Base-by-base conservation (phyloP, 1,140 invertebrate genomes). In the Drosophila ananassae region DNA sequence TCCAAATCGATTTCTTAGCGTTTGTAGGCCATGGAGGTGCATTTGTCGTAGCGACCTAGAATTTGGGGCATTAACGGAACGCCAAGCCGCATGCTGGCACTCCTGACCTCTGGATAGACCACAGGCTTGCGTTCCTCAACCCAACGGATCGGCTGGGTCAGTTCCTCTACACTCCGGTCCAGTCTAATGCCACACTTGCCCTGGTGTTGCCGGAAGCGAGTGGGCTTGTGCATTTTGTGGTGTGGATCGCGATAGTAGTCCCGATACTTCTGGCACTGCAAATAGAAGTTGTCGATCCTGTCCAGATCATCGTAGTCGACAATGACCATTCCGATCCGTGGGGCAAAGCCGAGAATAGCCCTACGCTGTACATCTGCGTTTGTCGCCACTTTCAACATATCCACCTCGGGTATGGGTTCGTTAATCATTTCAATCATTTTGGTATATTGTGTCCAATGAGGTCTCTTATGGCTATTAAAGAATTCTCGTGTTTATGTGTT, bases 221-320 rank as follows among this genome's bases (percentile, higher is more conserved):
- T 0, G 0, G 90, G 90, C 25, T 79, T 78, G 46, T 69, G 71
- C 2, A 91, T 10, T 21, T 58, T 77, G 17, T 85, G 51, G 50
- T 91, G 73, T 3, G 90, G 90, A 58, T 91, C 90, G 3, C 90
- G 77, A 61, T 91, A 91, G 24, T 72, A 91, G 32, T 91, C 90
- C 1, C 90, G 77, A 48, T 76, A 79, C 44, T 79, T 74, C 39
- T 91, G 90, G n/a, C 54, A 78, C 2, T 85, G 57, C 50, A 91
- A 34, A 21, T 91, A 91, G 24, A 91, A 91, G n/a, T 44, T 41
- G 53, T 91, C 90, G 53, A 91, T 91, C 4, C 69, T 46, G 1
- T 77, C 73, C 24, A 85, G 46, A 8, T 81, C 89, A 0, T 10
- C 73, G 51, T 91, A 85, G 44, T 91, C 78, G 2, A 91, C 77